Evolutionary conservation across 35 echinoderm and acorn worm species (phyloP).

Genomic region (Amphiura filiformis): DNA sequence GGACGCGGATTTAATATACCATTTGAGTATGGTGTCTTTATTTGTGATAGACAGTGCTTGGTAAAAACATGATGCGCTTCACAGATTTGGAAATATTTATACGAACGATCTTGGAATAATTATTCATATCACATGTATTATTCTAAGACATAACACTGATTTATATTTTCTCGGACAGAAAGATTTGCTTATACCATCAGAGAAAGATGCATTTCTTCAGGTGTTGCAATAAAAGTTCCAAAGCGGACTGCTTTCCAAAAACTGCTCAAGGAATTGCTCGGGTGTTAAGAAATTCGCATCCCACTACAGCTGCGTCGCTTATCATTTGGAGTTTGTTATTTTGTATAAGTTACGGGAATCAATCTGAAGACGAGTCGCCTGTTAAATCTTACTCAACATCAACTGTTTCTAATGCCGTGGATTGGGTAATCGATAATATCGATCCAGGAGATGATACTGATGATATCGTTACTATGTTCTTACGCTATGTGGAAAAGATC

Average conservation of each 20-base stretch:
- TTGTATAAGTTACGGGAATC: not conserved
- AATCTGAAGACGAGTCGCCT: not conserved
- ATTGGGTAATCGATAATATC: not conserved
- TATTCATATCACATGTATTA: not conserved
- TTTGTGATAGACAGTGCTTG: not conserved
- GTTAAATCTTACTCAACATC: not conserved
- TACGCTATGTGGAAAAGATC: conserved; percentile 57
- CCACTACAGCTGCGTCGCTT: not conserved
- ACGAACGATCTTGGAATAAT: not conserved
- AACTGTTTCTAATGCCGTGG: not conserved
- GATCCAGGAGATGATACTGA: too few relatives aligned
- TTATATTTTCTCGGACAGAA: too few relatives aligned
- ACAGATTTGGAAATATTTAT: not conserved
- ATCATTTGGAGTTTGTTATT: not conserved
- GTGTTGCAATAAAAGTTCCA: too few relatives aligned
- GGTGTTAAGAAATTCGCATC: not conserved
- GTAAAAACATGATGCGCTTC: not conserved
- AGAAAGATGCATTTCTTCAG: not conserved
- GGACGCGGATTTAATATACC: not conserved
- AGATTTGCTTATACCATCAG: not conserved
- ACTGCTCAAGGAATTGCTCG: not conserved
- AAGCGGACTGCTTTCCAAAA: not conserved
- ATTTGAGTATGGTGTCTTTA: not conserved
- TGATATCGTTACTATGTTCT: conserved; percentile 66
- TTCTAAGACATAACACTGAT: too few relatives aligned